Conservation (phyloP, 2,797 vertebrate genomes). For the Eupleurogrammus muticus region DNA sequence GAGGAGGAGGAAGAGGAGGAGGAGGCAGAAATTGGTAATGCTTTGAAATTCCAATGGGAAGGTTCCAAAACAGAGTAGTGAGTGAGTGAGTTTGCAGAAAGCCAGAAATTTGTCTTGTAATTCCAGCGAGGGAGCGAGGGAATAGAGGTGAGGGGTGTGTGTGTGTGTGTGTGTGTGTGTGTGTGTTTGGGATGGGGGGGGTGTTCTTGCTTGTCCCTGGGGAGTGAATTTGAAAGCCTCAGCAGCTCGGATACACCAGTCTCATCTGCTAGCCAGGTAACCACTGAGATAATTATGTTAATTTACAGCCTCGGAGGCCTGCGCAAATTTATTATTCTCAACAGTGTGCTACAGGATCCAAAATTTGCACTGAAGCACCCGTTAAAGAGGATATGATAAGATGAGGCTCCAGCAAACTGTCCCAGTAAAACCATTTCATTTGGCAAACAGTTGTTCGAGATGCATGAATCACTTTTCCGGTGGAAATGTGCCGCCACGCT, state of each 20-base stretch:
- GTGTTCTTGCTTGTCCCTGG: constrained; percentile 27
- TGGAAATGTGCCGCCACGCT: constrained; percentile 59
- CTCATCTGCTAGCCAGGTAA: constrained; percentile 29
- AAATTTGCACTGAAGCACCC: constrained; percentile 4
- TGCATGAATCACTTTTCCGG: constrained; percentile 53
- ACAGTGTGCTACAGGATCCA: background rate
- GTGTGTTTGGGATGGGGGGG: background rate
- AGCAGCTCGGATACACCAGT: constrained; percentile 17
- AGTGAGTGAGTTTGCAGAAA: constrained; percentile 46
- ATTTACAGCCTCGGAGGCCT: constrained; percentile 22
- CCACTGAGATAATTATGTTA: constrained; percentile 9
- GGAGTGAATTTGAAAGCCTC: constrained; percentile 32
- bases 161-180: too few species aligned
- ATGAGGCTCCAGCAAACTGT: constrained; percentile 15
- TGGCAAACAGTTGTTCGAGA: constrained; percentile 36
- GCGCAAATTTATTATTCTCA: constrained; percentile 1
- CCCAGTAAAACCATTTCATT: constrained; percentile 43
- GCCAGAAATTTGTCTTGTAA: constrained; percentile 52
- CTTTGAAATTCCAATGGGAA: constrained; percentile 65
- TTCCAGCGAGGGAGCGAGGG: constrained; percentile 35
- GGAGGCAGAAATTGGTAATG: constrained; percentile 27
- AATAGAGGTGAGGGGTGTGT: background rate
- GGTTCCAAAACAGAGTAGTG: constrained; percentile 52
- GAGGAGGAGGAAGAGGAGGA: background rate
- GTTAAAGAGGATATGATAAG: background rate